A percentile compares a stretch with the other conserved stretches of the same genome.
These are phyloP conservation scores for Stenchaetothrips biformis DNA, from an alignment of 2,888 invertebrate genomes.

Conservation along the genomic window DNA sequence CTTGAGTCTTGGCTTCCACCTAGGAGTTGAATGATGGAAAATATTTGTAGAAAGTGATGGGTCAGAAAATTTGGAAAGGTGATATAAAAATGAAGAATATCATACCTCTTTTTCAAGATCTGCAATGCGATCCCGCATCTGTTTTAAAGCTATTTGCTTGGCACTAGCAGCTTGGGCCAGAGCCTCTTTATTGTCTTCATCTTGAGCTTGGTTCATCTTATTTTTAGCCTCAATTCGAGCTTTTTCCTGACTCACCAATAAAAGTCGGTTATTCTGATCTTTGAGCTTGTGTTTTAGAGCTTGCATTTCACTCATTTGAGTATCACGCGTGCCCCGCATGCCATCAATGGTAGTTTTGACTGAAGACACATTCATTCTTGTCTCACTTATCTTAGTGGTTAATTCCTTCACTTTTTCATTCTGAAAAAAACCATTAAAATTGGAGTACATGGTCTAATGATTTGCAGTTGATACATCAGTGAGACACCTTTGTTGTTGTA, in stretches of 20 bases:
- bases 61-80: conserved; percentile 21
- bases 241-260: conserved; percentile 77
- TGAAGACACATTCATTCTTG: conserved; percentile 79
- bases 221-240: conserved; percentile 71
- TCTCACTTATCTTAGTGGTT: conserved; percentile 75
- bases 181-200: conserved; percentile 51
- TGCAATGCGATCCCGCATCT: conserved; percentile 64
- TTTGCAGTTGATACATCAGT: too few relatives aligned
- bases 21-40: conserved; percentile 42
- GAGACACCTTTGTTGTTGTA: background rate
- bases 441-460: background rate
- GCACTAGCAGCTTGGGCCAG: conserved; percentile 59
- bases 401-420: conserved; percentile 71
- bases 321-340: conserved; percentile 71
- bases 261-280: conserved; percentile 73
- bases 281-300: conserved; percentile 74
- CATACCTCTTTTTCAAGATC: conserved; percentile 62
- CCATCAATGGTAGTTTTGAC: conserved; percentile 95
- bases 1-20: conserved; percentile 70
- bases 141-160: conserved; percentile 67
- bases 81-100: conserved; percentile 27
- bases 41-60: conserved; percentile 26
- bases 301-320: conserved; percentile 81
- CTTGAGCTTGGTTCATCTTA: conserved; percentile 48
- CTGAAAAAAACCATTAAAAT: conserved; percentile 44